These are phyloP conservation scores for Torymus auratus DNA, from an alignment of 2,888 invertebrate genomes.

Conservation along the genomic window DNA sequence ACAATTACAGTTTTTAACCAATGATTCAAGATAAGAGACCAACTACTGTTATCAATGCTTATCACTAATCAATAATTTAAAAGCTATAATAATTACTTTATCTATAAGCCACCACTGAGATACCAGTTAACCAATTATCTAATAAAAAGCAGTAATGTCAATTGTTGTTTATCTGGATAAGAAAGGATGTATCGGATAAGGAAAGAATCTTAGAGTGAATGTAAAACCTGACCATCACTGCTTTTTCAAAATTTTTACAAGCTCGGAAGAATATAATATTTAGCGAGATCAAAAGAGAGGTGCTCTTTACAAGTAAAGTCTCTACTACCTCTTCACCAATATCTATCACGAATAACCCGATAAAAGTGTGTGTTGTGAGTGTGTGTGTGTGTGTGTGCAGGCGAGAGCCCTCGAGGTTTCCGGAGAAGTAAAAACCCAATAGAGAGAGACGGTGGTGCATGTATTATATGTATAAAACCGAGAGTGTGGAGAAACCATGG, in stretches of 20 bases:
- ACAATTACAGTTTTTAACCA: neutral
- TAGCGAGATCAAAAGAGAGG: neutral
- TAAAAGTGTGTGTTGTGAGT: no score
- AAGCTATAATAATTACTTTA: constrained; percentile 40
- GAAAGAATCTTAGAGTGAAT: neutral
- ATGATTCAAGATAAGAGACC: neutral
- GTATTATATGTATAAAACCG: no score
- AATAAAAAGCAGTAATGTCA: constrained; percentile 39
- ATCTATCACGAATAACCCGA: no score
- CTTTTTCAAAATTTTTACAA: constrained; percentile 13
- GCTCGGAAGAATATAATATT: neutral
- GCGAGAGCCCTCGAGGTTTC: constrained; percentile 59
- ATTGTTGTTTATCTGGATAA: neutral
- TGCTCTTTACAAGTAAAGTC: no score
- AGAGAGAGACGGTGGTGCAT: neutral
- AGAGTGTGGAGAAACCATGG: neutral
- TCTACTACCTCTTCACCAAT: no score
- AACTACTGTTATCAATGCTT: constrained; percentile 32
- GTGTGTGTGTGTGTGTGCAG: no score
- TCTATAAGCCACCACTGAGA: constrained; percentile 43
- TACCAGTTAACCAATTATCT: constrained; percentile 48
- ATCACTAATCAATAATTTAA: constrained; percentile 40
- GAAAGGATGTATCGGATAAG: no score
- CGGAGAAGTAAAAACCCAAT: constrained; percentile 53
- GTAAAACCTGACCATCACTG: constrained; percentile 25